Conservation (phyloP, 35 echinoderm and acorn worm genomes). For the Patiria miniata region DNA sequence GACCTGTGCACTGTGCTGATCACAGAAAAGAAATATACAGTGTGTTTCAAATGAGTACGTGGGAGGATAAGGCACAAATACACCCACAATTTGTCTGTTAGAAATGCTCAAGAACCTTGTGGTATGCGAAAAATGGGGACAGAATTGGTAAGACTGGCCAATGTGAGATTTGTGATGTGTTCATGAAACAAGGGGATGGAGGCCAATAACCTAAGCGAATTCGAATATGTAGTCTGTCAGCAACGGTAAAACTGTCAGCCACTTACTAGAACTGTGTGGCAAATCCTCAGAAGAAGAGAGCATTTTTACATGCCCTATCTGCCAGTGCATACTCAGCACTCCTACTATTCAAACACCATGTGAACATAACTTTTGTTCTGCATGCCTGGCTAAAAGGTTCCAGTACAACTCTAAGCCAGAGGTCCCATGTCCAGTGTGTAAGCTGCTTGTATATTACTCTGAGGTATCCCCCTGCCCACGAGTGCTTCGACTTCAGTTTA, state of each 20-base stretch:
- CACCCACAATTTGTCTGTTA: neutral
- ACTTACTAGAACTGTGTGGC: neutral
- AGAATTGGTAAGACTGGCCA: neutral
- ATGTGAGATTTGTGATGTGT: neutral
- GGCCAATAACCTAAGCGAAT: neutral
- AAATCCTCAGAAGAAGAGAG: neutral
- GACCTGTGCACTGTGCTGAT: neutral
- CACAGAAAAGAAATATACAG: neutral
- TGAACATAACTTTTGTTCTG: neutral
- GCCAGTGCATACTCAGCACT: neutral
- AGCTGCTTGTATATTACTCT: neutral
- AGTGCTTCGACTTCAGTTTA: neutral
- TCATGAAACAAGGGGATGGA: neutral
- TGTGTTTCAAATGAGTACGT: neutral
- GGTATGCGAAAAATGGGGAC: neutral
- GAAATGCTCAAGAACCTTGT: neutral
- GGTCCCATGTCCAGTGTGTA: conserved; percentile 1
- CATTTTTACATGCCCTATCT: neutral
- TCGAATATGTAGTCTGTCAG: neutral
- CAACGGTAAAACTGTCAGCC: neutral
- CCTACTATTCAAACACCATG: neutral
- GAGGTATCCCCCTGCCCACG: neutral
- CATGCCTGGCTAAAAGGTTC: neutral
- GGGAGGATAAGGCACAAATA: neutral
- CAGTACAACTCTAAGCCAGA: neutral